Percentiles rank a stretch among this genome's conserved stretches.
Conservation (phyloP, 2,888 invertebrate genomes). For the Polylopha cassiicola region DNA sequence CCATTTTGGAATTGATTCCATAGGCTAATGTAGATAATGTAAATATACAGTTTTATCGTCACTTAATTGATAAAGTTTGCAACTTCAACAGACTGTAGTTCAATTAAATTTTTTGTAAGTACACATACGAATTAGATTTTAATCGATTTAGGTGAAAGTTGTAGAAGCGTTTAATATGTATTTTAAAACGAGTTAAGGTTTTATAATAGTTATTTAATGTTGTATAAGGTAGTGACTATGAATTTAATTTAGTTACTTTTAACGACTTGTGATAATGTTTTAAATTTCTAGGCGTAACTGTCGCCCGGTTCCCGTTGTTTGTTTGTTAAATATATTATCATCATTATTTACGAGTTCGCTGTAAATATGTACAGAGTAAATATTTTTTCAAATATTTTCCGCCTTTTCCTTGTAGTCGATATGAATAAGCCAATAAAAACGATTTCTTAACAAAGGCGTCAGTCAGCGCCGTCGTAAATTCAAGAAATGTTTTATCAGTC, state of each 20-base stretch:
- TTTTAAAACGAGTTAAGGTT: too few relatives aligned
- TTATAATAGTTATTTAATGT: too few relatives aligned
- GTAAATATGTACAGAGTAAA: constrained; percentile 70
- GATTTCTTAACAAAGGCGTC: constrained; percentile 20
- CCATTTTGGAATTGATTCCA: constrained; percentile 12
- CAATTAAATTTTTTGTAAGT: constrained; percentile 24
- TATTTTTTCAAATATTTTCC: constrained; percentile 55
- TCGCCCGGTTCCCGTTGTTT: too few relatives aligned
- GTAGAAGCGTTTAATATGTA: too few relatives aligned
- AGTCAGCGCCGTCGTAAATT: constrained; percentile 18
- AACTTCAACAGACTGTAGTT: constrained; percentile 38
- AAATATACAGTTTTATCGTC: constrained; percentile 22
- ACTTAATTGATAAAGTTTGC: constrained; percentile 33
- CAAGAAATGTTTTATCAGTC: constrained; percentile 29
- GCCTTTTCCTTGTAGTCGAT: constrained; percentile 25
- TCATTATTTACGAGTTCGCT: too few relatives aligned
- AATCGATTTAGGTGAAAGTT: constrained; percentile 14
- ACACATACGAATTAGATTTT: constrained; percentile 19
- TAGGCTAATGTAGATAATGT: constrained; percentile 15
- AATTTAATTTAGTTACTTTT: too few relatives aligned
- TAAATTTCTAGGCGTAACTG: too few relatives aligned
- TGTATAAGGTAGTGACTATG: too few relatives aligned
- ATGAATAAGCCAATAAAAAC: constrained; percentile 19
- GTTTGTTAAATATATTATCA: too few relatives aligned
- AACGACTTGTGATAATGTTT: too few relatives aligned